Evolutionary conservation across 1,140 invertebrate genomes (phyloP), one percentile per base, ranked within the genome.

Genomic region (Drosophila leontia): DNA sequence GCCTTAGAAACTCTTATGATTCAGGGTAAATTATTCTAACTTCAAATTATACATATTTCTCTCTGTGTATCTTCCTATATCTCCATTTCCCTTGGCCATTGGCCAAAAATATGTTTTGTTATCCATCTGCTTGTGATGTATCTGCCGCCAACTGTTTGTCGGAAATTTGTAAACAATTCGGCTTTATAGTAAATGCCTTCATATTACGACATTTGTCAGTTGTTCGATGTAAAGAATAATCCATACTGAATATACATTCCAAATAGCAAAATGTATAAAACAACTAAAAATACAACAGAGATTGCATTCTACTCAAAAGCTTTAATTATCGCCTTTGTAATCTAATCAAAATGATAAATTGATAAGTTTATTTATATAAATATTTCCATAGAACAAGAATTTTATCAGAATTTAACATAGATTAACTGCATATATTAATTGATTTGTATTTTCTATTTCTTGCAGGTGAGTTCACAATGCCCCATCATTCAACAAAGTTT

Each of bases 401-500:
- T 42, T 42, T 72, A 72, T 71, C 51, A 17, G 3, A 23, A 45
- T 39, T 15, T 74, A 75, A 59, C 17, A 50, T 15, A 6, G 35
- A 39, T 34, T 19, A 37, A 60, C 48, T 65, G 5, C 23, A 15
- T 29, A 45, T 79, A 75, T 53, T 44, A 64, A 79, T 79, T 68
- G 6, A 68, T 26, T 37, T 53, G 35, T 41, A 35, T 63, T n/a
- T 51, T 37, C 39, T 42, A 50, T 60, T 55, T 50, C 37, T 87
- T 87, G n/a, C 83, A 87, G 83, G 83, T 87, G 64, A 88, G 83
- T 78, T 75, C 53, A 55, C 37, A 42, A 37, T 53, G 47, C 41
- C 62, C 58, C 44, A 23, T 64, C 26, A 44, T 45, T 45, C 44
- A 71, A 63, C 26, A 34, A 65, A 1, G 15, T 51, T 37, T 29